These are phyloP conservation scores for Aleiodes alternator DNA, from an alignment of 2,888 invertebrate genomes.

Conservation along the genomic window DNA sequence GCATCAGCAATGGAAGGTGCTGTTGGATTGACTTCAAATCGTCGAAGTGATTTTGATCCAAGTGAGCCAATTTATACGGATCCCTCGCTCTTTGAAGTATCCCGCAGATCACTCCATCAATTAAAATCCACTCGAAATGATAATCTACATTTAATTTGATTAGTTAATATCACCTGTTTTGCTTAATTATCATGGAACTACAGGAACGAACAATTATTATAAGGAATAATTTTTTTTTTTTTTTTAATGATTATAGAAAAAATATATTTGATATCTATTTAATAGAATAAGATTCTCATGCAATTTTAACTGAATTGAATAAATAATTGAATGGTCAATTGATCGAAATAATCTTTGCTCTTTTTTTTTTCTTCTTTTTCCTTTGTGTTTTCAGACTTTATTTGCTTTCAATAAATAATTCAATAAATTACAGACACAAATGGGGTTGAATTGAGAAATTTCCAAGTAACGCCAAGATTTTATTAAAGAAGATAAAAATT, in stretches of 20 bases:
- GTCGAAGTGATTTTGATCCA: constrained; percentile 84
- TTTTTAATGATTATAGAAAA: background rate
- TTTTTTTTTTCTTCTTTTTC: too few relatives aligned
- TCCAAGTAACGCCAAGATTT: background rate
- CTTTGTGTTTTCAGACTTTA: constrained; percentile 22
- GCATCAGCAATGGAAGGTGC: constrained; percentile 77
- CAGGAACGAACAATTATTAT: constrained; percentile 36
- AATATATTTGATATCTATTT: constrained; percentile 2
- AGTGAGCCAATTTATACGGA: constrained; percentile 96
- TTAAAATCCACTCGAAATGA: constrained; percentile 76
- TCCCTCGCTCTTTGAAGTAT: constrained; percentile 92
- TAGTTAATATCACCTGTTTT: background rate
- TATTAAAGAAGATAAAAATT: background rate
- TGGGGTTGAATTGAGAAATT: constrained; percentile 17
- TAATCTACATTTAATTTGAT: constrained; percentile 71
- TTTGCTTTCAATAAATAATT: constrained; percentile 19
- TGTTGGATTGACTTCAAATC: constrained; percentile 76
- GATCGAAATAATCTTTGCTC: background rate
- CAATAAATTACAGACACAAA: constrained; percentile 23
- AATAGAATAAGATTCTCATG: background rate
- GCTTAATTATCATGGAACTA: constrained; percentile 1
- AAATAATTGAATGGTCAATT: background rate
- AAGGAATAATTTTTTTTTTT: background rate
- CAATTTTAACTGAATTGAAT: constrained; percentile 2
- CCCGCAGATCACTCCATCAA: constrained; percentile 83